Evolutionary conservation across 2,888 invertebrate species (phyloP).

Genomic region (Eurytoma adleriae): DNA sequence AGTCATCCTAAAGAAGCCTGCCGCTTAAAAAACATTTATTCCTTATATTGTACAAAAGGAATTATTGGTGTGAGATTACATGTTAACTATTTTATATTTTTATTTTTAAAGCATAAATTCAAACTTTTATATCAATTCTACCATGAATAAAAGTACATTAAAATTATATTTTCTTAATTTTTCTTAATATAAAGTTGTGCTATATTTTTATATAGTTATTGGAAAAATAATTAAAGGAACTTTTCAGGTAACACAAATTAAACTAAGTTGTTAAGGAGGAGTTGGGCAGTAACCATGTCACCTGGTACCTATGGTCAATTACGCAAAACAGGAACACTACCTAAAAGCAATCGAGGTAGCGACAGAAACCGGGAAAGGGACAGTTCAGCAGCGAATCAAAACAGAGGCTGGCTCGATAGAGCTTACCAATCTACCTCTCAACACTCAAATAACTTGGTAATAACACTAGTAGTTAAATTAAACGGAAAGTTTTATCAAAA

Average conservation of each 20-base stretch:
- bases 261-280: too few species aligned
- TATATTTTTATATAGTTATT: too few species aligned
- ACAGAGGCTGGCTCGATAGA: slow-evolving; percentile 58
- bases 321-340: slow-evolving; percentile 71
- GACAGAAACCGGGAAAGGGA: slow-evolving; percentile 68
- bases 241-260: background rate
- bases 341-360: slow-evolving; percentile 70
- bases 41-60: too few species aligned
- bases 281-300: slow-evolving; percentile 62
- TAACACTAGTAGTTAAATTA: background rate
- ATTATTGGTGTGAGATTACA: too few species aligned
- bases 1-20: too few species aligned
- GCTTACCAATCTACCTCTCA: slow-evolving; percentile 62
- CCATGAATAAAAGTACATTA: too few species aligned
- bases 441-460: slow-evolving; percentile 71
- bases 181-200: too few species aligned
- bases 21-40: too few species aligned
- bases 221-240: background rate
- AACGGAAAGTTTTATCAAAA: background rate
- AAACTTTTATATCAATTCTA: too few species aligned
- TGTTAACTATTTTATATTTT: too few species aligned
- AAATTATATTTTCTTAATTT: too few species aligned
- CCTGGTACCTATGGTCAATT: slow-evolving; percentile 69
- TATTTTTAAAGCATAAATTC: too few species aligned
- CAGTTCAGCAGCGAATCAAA: slow-evolving; percentile 61